Evolutionary conservation across 2,888 invertebrate genomes (phyloP).

Genomic region (Catonia carolina): DNA sequence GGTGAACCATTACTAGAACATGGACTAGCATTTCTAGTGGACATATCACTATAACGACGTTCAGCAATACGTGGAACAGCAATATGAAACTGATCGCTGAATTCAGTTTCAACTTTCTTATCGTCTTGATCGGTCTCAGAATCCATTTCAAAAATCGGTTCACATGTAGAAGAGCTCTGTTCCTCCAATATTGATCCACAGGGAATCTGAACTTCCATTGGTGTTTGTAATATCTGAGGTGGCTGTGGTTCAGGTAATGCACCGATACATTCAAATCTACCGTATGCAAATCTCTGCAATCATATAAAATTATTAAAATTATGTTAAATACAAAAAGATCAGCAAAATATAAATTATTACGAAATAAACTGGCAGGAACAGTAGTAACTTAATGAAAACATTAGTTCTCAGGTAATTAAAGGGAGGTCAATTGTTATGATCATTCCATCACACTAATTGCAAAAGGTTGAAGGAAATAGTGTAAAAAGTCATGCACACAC

Average conservation of each 20-base stretch:
- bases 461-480: too few species aligned
- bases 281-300: slow-evolving; percentile 19
- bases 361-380: background rate
- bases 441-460: too few species aligned
- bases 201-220: background rate
- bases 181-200: background rate
- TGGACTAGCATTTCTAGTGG: background rate
- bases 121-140: slow-evolving; percentile 3
- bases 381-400: background rate
- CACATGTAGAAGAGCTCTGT: background rate
- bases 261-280: slow-evolving; percentile 19
- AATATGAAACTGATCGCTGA: background rate
- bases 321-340: background rate
- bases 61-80: background rate
- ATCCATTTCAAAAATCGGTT: slow-evolving; percentile 18
- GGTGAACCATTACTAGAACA: slow-evolving; percentile 31
- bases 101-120: slow-evolving; percentile 7
- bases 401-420: background rate
- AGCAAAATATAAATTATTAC: background rate
- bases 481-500: too few species aligned
- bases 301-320: background rate
- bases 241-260: slow-evolving; percentile 14
- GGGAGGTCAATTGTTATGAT: too few species aligned
- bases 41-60: background rate
- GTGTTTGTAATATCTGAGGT: too few species aligned